Evolutionary conservation across 2,797 vertebrate species (phyloP).

Genomic region (Dermochelys coriacea): DNA sequence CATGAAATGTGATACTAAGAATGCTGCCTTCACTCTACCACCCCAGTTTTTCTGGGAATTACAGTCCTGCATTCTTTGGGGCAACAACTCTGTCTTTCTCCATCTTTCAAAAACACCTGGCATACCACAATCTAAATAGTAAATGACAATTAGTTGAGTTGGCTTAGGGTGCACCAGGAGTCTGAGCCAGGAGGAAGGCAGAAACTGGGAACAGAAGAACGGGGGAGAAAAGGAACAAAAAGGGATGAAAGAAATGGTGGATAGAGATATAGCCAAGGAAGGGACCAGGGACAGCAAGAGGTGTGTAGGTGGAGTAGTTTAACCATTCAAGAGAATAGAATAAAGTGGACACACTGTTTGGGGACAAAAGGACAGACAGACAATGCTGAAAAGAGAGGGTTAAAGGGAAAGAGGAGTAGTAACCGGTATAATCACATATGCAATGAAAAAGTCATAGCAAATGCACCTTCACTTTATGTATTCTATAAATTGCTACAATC

Average conservation of each 20-base stretch:
- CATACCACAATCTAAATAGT: neutral
- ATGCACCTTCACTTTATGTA: neutral
- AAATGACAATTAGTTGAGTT: neutral
- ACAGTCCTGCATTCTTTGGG: neutral
- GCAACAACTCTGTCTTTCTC: neutral
- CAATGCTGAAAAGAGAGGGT: neutral
- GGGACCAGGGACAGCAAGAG: neutral
- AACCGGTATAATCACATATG: neutral
- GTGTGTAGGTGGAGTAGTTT: neutral
- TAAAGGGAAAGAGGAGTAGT: neutral
- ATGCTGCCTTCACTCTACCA: constrained; percentile 25
- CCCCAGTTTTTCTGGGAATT: constrained; percentile 44
- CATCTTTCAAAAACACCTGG: neutral
- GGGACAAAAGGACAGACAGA: neutral
- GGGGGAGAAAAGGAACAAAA: neutral
- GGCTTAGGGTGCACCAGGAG: neutral
- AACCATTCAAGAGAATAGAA: neutral
- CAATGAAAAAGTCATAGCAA: neutral
- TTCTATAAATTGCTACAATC: neutral
- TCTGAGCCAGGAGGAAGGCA: constrained; percentile 18
- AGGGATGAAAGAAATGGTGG: neutral
- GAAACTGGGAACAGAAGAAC: neutral
- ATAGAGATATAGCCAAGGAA: neutral
- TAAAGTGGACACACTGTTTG: neutral
- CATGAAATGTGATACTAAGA: constrained; percentile 43